A percentile compares a stretch with the other conserved stretches of the same genome.
Evolutionary conservation across 35 echinoderm and acorn worm species (phyloP).

Genomic region (Ophiothrix spiculata): DNA sequence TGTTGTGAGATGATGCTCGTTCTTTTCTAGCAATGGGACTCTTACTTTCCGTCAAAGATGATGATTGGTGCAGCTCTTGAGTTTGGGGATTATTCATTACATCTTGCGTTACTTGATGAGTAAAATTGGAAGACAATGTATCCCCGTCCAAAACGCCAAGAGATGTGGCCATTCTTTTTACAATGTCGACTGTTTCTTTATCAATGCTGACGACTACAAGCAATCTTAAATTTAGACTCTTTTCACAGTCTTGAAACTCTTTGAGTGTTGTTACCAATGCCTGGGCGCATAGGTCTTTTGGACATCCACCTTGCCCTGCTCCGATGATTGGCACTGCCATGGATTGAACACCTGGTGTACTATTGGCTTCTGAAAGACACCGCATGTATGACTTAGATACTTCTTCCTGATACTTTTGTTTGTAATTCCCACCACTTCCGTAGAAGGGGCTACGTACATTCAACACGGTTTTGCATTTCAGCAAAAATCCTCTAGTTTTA

Average conservation of each 20-base stretch:
- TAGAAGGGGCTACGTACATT: background rate
- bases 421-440: background rate
- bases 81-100: background rate
- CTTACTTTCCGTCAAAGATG: background rate
- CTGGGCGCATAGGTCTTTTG: background rate
- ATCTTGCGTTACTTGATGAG: too few relatives aligned
- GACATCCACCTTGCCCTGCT: background rate
- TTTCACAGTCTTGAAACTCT: background rate
- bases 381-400: background rate
- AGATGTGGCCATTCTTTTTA: background rate
- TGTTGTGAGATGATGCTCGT: background rate
- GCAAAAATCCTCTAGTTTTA: background rate
- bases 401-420: background rate
- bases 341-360: background rate
- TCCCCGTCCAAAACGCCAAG: background rate
- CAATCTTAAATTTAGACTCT: background rate
- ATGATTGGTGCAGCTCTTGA: background rate
- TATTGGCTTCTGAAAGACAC: background rate
- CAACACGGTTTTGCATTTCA: background rate
- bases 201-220: background rate
- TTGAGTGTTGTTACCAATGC: background rate
- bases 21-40: background rate
- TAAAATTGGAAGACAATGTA: too few relatives aligned
- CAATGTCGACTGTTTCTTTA: background rate
- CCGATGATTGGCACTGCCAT: background rate